A percentile compares a stretch with the other conserved stretches of the same genome.
These are phyloP conservation scores for Himantopus leucocephalus DNA, from an alignment of 2,113 vertebrate genomes.

Conservation along the genomic window DNA sequence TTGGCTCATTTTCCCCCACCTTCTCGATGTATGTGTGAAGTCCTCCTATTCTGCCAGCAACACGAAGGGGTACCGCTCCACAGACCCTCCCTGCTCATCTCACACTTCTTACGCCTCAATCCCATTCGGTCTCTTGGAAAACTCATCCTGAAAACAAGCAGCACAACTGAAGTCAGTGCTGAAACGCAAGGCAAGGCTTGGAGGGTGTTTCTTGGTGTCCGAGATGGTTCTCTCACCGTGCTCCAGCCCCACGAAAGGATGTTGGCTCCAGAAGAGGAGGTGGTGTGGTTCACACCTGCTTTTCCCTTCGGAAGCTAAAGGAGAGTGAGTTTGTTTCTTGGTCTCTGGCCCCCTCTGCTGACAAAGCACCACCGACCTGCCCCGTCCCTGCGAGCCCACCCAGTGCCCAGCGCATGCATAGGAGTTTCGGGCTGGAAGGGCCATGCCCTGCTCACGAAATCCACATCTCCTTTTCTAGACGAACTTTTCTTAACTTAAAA, in stretches of 20 bases:
- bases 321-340: not conserved
- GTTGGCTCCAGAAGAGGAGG: not conserved
- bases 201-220: too few relatives aligned
- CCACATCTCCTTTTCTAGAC: not conserved
- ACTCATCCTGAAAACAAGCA: not conserved
- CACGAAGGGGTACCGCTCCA: rapidly evolving
- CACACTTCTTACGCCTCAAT: not conserved
- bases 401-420: rapidly evolving
- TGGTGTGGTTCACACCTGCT: not conserved
- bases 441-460: rapidly evolving
- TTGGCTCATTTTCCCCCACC: not conserved
- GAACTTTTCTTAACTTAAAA: not conserved
- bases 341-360: slow-evolving; percentile 70
- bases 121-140: not conserved
- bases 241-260: not conserved
- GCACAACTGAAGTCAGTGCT: rapidly evolving
- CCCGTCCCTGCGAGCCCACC: not conserved
- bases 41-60: not conserved
- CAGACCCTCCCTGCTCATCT: not conserved
- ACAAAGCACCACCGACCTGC: not conserved
- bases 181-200: not conserved
- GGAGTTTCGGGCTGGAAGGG: not conserved
- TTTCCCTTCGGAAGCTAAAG: not conserved
- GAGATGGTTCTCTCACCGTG: rapidly evolving
- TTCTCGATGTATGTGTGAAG: not conserved